Base-by-base conservation (phyloP, 2,113 vertebrate genomes). In the Typhlomys cinereus region DNA sequence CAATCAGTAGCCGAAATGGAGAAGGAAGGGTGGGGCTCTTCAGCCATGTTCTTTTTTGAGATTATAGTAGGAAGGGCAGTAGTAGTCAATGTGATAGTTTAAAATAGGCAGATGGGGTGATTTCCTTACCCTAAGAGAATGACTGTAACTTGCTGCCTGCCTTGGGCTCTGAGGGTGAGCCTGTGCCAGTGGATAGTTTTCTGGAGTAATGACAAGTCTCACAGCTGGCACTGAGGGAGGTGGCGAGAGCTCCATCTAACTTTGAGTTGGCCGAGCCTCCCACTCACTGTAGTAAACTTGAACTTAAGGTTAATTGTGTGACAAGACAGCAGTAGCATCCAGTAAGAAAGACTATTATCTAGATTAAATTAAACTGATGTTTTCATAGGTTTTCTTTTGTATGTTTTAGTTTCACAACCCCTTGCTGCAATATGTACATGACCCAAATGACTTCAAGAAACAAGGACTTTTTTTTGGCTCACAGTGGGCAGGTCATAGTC, bases 31-130 rank as follows among this genome's bases (percentile, higher is more conserved):
- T 66, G 82, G 34, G 8, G 52, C 5, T 88, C 94, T 70, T 69
- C 13, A 80, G 20, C 29, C 62, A 44, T 23, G 29, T 81, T 90
- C 27, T 90, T 85, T 66, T 64, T 95, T 90, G 31, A 91, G 90
- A 94, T 82, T 79, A 48, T 59, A 86, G 11, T 59, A 70, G 29
- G 36, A 89, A 96, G 85, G 31, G n/a, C 76, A 90, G 31, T 66
- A 64, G n/a, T 96, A 64, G n/a, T 96, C 83, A 95, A 69, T 46
- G 94, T 95, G 57, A 57, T 46, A 20, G 76, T 94, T 92, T 94
- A 82, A 91, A 81, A 46, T 89, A 93, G 39, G 85, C 85, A 81
- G 29, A 85, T 74, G 39, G 7, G 7, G 74, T 4, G 18, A 39
- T 92, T 91, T 93, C 44, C 46, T 93, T 94, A 44, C 59, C 79